Evolutionary conservation across 2,113 vertebrate genomes (phyloP), one percentile per base, ranked within the genome.

Genomic region (Diadophis punctatus): DNA sequence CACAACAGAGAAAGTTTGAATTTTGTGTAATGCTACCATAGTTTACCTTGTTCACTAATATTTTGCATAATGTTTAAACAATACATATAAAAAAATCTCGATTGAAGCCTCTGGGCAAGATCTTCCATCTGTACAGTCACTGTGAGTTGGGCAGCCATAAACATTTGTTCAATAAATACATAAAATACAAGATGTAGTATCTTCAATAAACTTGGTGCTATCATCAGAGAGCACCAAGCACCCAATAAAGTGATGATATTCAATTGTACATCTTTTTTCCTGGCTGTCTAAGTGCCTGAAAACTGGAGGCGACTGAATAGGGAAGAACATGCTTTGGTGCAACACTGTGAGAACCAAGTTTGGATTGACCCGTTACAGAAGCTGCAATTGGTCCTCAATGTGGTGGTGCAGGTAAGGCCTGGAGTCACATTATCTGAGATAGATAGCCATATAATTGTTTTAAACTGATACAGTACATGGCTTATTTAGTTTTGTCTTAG

Each of bases 1-100:
- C 84, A 2, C 63, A 48, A 84, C 68, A 56, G 85, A 55, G 56
- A 91, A 93, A 94, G 92, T 96, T 94, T 90, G 93, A 95, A 60
- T 87, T 91, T 34, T 68, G 23, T 51, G 94, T 48, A 89, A 27
- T 10, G 43, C 8, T 95, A 91, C n/a, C 86, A n/a, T 84, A 68
- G 55, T 8, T 84, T 85, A 93, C 53, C 80, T 89, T 89, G 51
- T 52, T 89, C 85, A 34, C 1, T 0, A 5, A 10, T 0, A 0
- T 0, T 1, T 48, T 16, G 58, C 90, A n/a, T 58, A 8, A 58
- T 20, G 68, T 56, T 90, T 56, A 51, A 84, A 30, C 58, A 68
- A 46, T 89, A 91, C 6, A 68, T 46, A 49, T 90, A 80, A 90
- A 93, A 93, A 95, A 60, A 1, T 56, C 74, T 92, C 49, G 14